Conservation (phyloP, 2,888 invertebrate species). For the Boloria selene region DNA sequence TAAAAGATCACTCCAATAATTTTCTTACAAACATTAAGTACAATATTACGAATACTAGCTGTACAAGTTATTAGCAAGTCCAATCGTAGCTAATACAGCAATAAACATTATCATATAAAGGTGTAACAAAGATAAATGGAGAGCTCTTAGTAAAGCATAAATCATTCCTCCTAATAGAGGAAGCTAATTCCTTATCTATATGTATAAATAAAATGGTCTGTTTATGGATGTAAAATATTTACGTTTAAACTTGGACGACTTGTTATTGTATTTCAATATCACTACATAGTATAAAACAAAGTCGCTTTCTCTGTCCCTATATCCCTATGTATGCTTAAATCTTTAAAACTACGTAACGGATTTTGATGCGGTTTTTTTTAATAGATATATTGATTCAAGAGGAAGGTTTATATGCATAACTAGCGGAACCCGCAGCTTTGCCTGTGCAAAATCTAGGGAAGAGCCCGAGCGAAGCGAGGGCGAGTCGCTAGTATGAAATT, state of each 20-base stretch:
- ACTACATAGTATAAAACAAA: no score
- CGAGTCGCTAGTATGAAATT: no score
- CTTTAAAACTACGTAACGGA: no score
- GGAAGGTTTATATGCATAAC: no score
- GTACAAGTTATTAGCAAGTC: slow-evolving; percentile 15
- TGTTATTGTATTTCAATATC: no score
- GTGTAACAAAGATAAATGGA: slow-evolving; percentile 37
- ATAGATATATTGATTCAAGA: no score
- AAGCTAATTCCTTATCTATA: slow-evolving; percentile 14
- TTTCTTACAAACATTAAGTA: neutral
- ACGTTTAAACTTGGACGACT: neutral
- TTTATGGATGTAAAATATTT: neutral
- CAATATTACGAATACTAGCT: neutral
- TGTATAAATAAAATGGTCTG: neutral
- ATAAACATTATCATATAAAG: slow-evolving; percentile 33
- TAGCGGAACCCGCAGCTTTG: no score
- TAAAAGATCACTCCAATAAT: neutral
- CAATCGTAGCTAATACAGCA: slow-evolving; percentile 23
- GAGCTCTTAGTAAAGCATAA: slow-evolving; percentile 26
- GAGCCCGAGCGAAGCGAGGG: no score
- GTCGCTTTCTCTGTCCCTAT: no score
- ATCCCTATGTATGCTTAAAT: no score
- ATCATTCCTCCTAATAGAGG: slow-evolving; percentile 30
- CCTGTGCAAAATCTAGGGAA: no score
- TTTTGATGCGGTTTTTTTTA: no score